Base-by-base conservation (phyloP, 2,113 vertebrate species). In the Plotosus lineatus region DNA sequence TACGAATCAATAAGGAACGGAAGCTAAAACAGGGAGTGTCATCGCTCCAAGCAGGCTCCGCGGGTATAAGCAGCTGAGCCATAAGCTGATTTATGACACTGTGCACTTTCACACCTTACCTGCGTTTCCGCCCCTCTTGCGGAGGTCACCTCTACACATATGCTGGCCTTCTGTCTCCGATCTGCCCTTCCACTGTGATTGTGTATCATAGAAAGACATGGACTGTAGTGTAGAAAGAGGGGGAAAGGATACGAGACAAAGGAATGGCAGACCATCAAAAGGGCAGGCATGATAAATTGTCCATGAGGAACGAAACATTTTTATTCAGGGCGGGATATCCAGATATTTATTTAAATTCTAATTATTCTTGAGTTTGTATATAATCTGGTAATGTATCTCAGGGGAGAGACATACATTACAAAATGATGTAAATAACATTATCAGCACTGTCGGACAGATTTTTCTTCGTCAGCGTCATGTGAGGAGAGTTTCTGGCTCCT, bases 61-160 rank as follows among this genome's bases (percentile, higher is more conserved):
- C 10, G 44, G 36, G 73, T 80, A 82, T 61, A 69, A 33, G n/a
- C 58, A 40, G 42, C 38, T 51, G 65, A 48, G 84, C 69, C 55
- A 38, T 7, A 56, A 66, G 31, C 26, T 80, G 77, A 80, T 85
- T 80, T 85, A 81, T 83, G 84, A 78, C 56, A 60, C 56, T 17
- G 60, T 78, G 84, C 58, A 79, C 75, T 80, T 83, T 83, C 68
- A 68, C 84, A 77, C 84, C 60, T 77, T 85, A 85, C 75, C 84
- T 51, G 56, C 40, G 48, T 85, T 77, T 66, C 75, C 65, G 44
- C 73, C 77, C 68, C 69, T 75, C 58, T 23, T 7, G 33, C 74
- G 11, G 78, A 72, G 85, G 85, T 86, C 85, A 86, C 85, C 85
- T 86, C 85, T 83, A 7, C 78, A 86, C 85, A 83, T 86, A 83